Percentiles rank a stretch among this genome's conserved stretches.
phyloP scores from a whole-genome alignment of 1,140 invertebrate genomes.

The Pemphigus obesinymphae region DNA sequence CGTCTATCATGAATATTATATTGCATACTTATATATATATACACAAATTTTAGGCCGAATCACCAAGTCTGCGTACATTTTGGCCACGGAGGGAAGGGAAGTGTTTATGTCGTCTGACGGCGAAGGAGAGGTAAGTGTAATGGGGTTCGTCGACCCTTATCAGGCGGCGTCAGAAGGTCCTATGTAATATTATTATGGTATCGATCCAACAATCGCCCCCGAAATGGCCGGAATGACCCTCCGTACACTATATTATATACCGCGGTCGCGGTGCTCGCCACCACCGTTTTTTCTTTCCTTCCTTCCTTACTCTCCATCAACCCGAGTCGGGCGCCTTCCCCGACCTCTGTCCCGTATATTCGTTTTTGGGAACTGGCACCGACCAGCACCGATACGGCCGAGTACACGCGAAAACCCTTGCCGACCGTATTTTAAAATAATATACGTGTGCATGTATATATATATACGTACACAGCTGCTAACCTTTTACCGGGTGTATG shows the following conservation, averaged over 20 bases:
- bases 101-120: too few relatives aligned
- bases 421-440: not conserved
- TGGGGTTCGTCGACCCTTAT: constrained; percentile 2
- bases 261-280: constrained; percentile 7
- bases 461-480: not conserved
- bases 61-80: too few relatives aligned
- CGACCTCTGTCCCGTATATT: not conserved
- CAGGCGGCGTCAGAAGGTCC: not conserved
- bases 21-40: too few relatives aligned
- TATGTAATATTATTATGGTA: not conserved
- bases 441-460: not conserved
- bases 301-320: not conserved
- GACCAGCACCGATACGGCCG: constrained; percentile 33
- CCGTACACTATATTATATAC: not conserved
- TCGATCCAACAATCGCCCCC: constrained; percentile 39
- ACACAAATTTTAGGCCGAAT: too few relatives aligned
- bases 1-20: too few relatives aligned
- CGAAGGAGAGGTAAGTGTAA: not conserved
- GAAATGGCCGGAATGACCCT: constrained; percentile 21
- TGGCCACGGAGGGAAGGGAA: too few relatives aligned
- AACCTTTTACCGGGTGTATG: not conserved
- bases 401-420: not conserved
- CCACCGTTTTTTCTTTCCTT: not conserved
- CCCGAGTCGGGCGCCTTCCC: not conserved
- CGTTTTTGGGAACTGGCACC: constrained; percentile 27